Base-by-base conservation (phyloP, 2,888 invertebrate genomes). In the Stenoptilia bipunctidactyla region DNA sequence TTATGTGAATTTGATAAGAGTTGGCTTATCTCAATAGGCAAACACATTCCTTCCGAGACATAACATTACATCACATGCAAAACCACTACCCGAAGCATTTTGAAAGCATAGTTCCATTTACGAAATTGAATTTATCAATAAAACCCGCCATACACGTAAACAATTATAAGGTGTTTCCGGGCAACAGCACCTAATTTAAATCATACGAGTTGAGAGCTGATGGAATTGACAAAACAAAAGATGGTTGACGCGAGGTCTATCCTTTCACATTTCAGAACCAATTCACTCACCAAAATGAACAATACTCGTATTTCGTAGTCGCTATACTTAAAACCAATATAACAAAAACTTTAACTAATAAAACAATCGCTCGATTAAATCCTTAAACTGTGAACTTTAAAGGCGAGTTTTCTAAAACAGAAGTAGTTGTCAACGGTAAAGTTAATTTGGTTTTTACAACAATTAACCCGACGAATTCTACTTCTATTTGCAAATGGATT, bases 401-500 rank as follows among this genome's bases (percentile, higher is more conserved):
- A 39, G 52, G 40, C 41, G 2, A 52, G 36, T 49, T 46, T 66
- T 0, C 13, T 9, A 10, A n/a, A 12, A 3, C 30, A 8, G 12
- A 30, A 30, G 30, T 30, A 30, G n/a, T 15, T 38, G 25, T 12
- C 1, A 41, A 10, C 34, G 15, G 44, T 37, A 43, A 40, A 40
- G 15, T 15, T 45, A 50, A 47, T 13, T 34, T 60, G 45, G 71
- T 55, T 47, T 47, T 55, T 46, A 47, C 57, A 73, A 30, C 75
- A 77, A 77, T 77, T 76, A 77, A 77, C 69, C 61, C 62, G 54
- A 60, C 63, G 63, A n/a, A 67, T 68, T 61, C 61, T 59, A 66
- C 58, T 65, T 65, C 62, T 35, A 67, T 70, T 67, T 66, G 68
- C 72, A 77, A 79, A 79, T 79, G 79, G 77, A 79, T 77, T 76